Evolutionary conservation across 2,888 invertebrate species (phyloP), one percentile per base, ranked within the genome.

Genomic region (Callimorpha dominula): DNA sequence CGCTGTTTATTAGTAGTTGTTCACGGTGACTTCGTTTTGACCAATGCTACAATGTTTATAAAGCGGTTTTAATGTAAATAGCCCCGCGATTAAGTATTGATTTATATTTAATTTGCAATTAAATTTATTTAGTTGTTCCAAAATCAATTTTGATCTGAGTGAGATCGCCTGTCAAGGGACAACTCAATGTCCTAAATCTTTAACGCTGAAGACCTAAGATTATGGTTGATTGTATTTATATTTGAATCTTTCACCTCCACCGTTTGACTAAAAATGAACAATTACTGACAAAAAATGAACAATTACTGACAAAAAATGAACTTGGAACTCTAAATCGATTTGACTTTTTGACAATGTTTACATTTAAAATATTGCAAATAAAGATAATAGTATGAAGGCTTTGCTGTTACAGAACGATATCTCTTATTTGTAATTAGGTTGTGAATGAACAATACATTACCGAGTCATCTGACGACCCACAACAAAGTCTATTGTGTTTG

Each of bases 401-500:
- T 54, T 42, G 72, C 68, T 75, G 74, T 75, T 77, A 77, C 70
- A 77, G 73, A 74, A 63, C 52, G 66, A 71, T 73, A 73, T 75
- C 75, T 75, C 71, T 75, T 68, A 80, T 78, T 82, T 81, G 78
- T 82, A 82, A 83, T 81, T 79, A 77, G 70, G 76, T 77, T 75
- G 64, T 82, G 84, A 84, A 86, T 81, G 83, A 86, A 86, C 86
- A 86, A 88, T 84, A 84, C 78, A 78, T 80, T 70, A 75, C 68
- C 71, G 79, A 83, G 77, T 84, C 83, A 84, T 86, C 79, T 77
- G 80, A 77, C 73, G 79, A 81, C 74, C 79, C 77, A 80, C 85
- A 86, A 88, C 84, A 87, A 84, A 83, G 85, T 85, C 81, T 80
- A 84, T 87, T 84, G 67, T 85, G 80, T 85, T 86, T 85, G 86